Percentiles rank a stretch among this genome's conserved stretches.
These are phyloP conservation scores for Oscheius sp. DNA, from an alignment of 2,888 invertebrate genomes.

Conservation along the genomic window DNA sequence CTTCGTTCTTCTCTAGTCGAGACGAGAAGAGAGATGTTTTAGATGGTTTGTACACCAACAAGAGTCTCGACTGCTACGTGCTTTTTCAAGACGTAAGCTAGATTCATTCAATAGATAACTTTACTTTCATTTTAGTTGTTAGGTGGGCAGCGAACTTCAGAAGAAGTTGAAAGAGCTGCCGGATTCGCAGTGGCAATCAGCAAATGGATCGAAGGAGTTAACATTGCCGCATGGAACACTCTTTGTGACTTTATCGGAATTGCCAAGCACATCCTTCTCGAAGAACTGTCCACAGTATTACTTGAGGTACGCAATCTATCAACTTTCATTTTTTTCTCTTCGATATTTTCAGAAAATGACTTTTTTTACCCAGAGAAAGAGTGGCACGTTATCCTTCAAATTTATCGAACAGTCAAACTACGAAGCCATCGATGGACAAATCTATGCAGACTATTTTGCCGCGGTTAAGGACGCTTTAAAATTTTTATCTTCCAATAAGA, in stretches of 20 bases:
- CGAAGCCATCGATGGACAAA: not conserved
- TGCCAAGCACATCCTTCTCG: not conserved
- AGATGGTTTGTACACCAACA: not conserved
- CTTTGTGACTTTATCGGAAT: conserved; percentile 7
- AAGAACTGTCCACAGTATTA: not conserved
- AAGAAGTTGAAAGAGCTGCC: not conserved
- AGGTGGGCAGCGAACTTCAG: not conserved
- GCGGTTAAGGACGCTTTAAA: not conserved
- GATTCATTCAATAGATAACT: not conserved
- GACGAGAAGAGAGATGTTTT: conserved; percentile 11
- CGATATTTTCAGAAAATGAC: conserved; percentile 2
- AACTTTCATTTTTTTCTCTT: too few species aligned
- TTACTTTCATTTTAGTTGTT: not conserved
- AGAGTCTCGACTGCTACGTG: not conserved
- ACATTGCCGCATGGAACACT: not conserved
- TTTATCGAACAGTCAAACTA: not conserved
- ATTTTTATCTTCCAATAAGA: not conserved
- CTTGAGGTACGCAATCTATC: not conserved
- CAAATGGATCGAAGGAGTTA: conserved; percentile 5
- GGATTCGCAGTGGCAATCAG: not conserved
- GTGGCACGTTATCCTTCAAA: not conserved
- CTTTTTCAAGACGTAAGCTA: not conserved
- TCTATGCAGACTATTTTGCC: not conserved
- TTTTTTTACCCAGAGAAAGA: not conserved
- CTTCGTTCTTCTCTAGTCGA: conserved; percentile 9